These are phyloP conservation scores for Troides helena DNA, from an alignment of 2,888 invertebrate genomes.

Conservation along the genomic window DNA sequence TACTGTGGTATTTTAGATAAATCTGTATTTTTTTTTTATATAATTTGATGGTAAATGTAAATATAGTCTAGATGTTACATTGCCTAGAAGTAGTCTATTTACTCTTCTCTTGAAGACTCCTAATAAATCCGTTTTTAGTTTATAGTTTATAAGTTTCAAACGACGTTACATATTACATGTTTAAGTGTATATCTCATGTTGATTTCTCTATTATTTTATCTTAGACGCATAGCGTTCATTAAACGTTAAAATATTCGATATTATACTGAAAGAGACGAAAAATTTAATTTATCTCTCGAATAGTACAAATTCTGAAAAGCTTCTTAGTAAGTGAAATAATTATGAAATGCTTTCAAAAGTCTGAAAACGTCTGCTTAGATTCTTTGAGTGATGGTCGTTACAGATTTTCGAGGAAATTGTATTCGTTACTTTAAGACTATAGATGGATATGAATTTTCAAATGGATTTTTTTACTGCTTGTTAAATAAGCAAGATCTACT, in stretches of 20 bases:
- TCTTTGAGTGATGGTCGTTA: not conserved
- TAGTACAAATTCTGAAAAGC: slow-evolving; percentile 3
- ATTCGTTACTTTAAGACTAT: not conserved
- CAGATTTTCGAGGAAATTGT: not conserved
- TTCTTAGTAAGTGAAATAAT: slow-evolving; percentile 9
- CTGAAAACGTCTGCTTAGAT: slow-evolving; percentile 10
- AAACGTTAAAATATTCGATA: not conserved
- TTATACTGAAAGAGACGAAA: not conserved
- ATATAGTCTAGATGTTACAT: not conserved
- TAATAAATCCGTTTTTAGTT: too few relatives aligned
- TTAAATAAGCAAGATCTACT: too few relatives aligned
- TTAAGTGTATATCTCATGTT: not conserved
- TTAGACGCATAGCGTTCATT: not conserved
- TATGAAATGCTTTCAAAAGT: slow-evolving; percentile 7
- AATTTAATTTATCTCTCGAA: not conserved
- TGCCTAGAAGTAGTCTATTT: too few relatives aligned
- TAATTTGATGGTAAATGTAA: not conserved
- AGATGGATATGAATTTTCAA: too few relatives aligned
- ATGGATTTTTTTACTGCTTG: too few relatives aligned
- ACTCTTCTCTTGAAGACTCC: too few relatives aligned
- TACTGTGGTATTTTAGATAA: too few relatives aligned
- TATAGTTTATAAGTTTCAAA: too few relatives aligned
- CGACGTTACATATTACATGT: not conserved
- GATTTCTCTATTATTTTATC: not conserved
- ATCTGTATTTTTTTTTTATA: not conserved